Evolutionary conservation across 1,140 invertebrate species (phyloP).

Genomic region (Centruroides sculpturatus): DNA sequence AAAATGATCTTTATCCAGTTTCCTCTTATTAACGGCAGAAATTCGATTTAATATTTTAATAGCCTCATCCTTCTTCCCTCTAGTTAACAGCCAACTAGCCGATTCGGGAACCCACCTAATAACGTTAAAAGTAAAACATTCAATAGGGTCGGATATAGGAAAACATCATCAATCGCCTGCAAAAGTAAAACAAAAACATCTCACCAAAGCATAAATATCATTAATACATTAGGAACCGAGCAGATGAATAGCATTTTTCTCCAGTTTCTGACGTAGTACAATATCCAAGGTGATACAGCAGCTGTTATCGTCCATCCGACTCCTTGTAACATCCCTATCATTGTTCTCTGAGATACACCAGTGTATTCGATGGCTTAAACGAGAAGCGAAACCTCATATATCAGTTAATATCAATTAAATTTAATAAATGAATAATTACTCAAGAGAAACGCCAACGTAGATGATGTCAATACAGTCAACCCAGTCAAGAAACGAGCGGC

Average conservation of each 20-base stretch:
- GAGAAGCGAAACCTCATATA: not conserved
- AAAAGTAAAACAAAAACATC: no score
- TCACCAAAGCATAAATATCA: conserved; percentile 8
- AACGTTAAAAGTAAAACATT: not conserved
- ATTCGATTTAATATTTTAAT: conserved; percentile 9
- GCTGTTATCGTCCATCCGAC: conserved; percentile 9
- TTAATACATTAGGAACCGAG: conserved; percentile 3
- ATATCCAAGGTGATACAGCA: conserved; percentile 10
- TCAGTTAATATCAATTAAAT: not conserved
- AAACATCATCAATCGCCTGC: no score
- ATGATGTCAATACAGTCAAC: not conserved
- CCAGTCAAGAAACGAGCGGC: not conserved
- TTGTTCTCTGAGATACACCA: conserved; percentile 7
- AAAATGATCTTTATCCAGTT: not conserved
- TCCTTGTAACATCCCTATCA: conserved; percentile 1
- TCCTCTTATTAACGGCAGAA: conserved; percentile 13
- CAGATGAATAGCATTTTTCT: conserved; percentile 4
- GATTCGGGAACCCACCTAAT: conserved; percentile 16
- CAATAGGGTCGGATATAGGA: no score
- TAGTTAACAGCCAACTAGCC: conserved; percentile 23
- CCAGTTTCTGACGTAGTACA: conserved; percentile 9
- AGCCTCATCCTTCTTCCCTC: conserved; percentile 6
- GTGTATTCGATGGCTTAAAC: conserved; percentile 16
- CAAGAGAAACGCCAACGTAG: conserved; percentile 5
- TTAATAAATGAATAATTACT: conserved; percentile 2